A percentile compares a stretch with the other conserved stretches of the same genome.
Evolutionary conservation across 2,113 vertebrate genomes (phyloP).

Genomic region (Chlorodrepanis virens): DNA sequence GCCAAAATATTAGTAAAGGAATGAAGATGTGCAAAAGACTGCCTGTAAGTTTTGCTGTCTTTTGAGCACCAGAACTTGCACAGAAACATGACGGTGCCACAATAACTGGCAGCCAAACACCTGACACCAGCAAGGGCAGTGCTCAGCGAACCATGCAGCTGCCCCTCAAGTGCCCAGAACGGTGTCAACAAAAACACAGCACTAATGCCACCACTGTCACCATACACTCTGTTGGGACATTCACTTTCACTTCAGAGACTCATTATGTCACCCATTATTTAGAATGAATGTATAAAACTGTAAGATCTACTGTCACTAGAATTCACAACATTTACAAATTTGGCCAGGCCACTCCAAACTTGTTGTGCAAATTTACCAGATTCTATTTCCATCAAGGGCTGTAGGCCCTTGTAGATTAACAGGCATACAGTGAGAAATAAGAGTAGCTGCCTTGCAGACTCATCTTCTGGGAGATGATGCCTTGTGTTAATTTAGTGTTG

Average conservation of each 20-base stretch:
- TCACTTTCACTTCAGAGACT: neutral
- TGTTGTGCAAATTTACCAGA: neutral
- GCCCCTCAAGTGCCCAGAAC: neutral
- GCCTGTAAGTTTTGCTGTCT: neutral
- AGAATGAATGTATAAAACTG: neutral
- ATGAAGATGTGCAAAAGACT: neutral
- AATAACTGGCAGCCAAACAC: neutral
- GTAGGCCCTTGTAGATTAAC: neutral
- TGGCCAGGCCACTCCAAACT: neutral
- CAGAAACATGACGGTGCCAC: neutral
- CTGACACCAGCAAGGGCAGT: neutral
- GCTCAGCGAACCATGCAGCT: neutral
- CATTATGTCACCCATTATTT: neutral
- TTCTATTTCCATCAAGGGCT: neutral
- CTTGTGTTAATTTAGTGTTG: conserved; percentile 15
- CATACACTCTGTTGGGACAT: rapidly evolving
- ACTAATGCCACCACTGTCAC: neutral
- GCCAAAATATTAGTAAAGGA: neutral
- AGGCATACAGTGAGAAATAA: neutral
- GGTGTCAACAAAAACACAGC: neutral
- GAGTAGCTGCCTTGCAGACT: neutral
- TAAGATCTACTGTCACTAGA: neutral
- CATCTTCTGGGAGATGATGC: neutral
- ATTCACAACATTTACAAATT: neutral
- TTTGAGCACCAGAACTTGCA: neutral